Evolutionary conservation across 2,797 vertebrate species (phyloP), one percentile per base, ranked within the genome.

Genomic region (Carapus acus): DNA sequence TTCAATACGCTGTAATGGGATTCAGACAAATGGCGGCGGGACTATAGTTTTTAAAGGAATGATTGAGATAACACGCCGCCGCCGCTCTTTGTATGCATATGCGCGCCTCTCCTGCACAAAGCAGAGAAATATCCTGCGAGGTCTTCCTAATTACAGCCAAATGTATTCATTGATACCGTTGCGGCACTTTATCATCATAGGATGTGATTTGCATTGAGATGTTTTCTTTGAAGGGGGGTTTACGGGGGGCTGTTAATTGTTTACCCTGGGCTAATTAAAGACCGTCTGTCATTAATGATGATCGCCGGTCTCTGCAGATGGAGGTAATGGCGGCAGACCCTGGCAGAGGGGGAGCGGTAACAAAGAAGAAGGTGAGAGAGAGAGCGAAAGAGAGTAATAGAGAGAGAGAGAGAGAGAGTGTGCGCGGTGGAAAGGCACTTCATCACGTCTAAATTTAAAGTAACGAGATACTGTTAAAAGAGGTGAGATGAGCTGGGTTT

Each of bases 161-260:
- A 85, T 79, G 75, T 82, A 83, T 85, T 81, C 78, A 72, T 65
- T 72, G 65, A 81, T 82, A 84, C 77, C 82, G 78, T 74, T 51
- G 73, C 63, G 42, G 73, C 63, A 69, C 74, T 82, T 86, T 82
- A 82, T 86, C 80, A 60, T 61, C 41, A 69, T 55, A 71, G 74
- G 74, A 77, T 83, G 76, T 80, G 74, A 85, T 87, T 83, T 81
- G 83, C 84, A 86, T 84, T 78, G 73, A 78, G 83, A 78, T 81
- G 69, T 63, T 65, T 78, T 64, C 49, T 68, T 63, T n/a, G n/a
- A n/a, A n/a, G n/a, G n/a, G n/a, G n/a, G n/a, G n/a, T n/a, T n/a
- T n/a, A n/a, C n/a, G n/a, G n/a, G n/a, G 71, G 77, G 69, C 73
- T 77, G 78, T 79, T 88, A 87, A 88, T 88, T 88, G 84, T 88